phyloP scores from a whole-genome alignment of 2,797 vertebrate genomes.

The Enteromius thamalakanensis region DNA sequence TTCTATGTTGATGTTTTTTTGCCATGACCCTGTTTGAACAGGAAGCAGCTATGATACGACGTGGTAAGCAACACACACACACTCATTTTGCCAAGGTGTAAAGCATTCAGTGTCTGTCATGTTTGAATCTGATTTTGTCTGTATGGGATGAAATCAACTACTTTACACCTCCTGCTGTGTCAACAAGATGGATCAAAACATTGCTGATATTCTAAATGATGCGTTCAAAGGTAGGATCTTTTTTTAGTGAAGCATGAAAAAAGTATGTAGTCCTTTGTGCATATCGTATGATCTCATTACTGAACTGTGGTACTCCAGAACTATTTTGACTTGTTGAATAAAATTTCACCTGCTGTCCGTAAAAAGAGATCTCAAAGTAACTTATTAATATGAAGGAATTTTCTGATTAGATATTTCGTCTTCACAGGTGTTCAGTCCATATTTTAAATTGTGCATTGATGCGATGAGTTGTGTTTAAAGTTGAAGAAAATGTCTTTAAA shows the following conservation, averaged over 20 bases:
- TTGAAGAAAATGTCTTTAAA: neutral
- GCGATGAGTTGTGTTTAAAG: neutral
- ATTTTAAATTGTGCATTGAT: neutral
- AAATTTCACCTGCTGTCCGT: neutral
- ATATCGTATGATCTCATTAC: neutral
- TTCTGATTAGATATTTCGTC: no score
- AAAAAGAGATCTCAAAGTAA: neutral
- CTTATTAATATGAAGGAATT: neutral
- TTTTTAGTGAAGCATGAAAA: neutral
- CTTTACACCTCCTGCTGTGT: conserved; percentile 44
- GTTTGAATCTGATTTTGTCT: conserved; percentile 21
- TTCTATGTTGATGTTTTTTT: conserved; percentile 16
- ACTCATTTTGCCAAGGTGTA: conserved; percentile 38
- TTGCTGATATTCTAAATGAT: conserved; percentile 68
- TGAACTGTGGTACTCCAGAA: neutral
- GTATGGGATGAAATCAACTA: conserved; percentile 29
- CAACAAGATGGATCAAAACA: conserved; percentile 72
- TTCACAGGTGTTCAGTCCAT: neutral
- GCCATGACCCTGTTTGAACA: conserved; percentile 68
- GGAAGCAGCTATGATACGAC: conserved; percentile 70
- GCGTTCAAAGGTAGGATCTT: conserved; percentile 72
- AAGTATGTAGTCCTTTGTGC: neutral
- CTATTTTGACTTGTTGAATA: neutral
- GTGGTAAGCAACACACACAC: conserved; percentile 50
- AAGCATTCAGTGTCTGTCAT: conserved; percentile 18